phyloP scores from a whole-genome alignment of 2,113 vertebrate genomes.

The Barnardius zonarius region DNA sequence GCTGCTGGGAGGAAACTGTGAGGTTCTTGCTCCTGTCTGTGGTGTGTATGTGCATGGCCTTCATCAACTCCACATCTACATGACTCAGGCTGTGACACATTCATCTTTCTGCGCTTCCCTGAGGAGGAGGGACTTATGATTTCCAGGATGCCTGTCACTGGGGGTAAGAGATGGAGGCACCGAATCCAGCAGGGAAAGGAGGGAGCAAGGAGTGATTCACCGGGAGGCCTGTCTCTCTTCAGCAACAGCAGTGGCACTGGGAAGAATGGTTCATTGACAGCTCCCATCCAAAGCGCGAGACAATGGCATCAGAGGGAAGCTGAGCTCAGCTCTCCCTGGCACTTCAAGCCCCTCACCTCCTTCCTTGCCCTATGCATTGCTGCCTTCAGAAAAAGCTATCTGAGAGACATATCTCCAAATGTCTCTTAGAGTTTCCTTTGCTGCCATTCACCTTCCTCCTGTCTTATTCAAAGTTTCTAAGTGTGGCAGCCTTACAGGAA shows the following conservation, averaged over 20 bases:
- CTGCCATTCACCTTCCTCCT: not conserved
- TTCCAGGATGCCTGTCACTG: not conserved
- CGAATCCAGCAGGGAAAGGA: not conserved
- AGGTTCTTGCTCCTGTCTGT: not conserved
- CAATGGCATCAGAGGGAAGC: not conserved
- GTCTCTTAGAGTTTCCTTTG: not conserved
- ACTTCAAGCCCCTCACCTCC: not conserved
- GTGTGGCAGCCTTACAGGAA: not conserved
- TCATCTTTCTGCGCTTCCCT: not conserved
- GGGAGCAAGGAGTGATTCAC: fast-evolving
- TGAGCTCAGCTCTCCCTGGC: not conserved
- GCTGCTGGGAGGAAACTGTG: not conserved
- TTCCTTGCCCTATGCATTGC: not conserved
- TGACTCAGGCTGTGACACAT: too few species aligned
- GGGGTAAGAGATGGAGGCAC: not conserved
- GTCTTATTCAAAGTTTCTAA: not conserved
- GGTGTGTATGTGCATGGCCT: not conserved
- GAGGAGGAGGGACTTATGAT: not conserved
- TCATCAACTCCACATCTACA: not conserved
- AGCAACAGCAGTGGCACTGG: not conserved
- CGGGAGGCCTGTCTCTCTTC: not conserved
- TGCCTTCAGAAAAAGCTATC: not conserved
- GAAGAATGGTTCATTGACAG: not conserved
- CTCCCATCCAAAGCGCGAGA: not conserved
- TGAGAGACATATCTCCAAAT: not conserved